Evolutionary conservation across 2,888 invertebrate species (phyloP), one percentile per base, ranked within the genome.

Genomic region (Exocentrus adspersus): DNA sequence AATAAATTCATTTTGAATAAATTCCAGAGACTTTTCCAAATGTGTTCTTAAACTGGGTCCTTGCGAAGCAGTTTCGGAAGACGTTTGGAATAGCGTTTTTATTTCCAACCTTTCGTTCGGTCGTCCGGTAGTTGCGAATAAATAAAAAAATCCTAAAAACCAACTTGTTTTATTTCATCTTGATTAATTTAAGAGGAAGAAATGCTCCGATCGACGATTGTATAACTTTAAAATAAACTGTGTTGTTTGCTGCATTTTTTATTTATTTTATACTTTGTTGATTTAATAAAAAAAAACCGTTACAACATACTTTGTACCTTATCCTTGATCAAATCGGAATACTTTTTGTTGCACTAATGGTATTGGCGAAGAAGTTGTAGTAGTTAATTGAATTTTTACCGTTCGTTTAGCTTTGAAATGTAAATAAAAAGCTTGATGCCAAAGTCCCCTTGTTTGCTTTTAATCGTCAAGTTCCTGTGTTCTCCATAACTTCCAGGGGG

Each of bases 31-130:
- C 76, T 65, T 71, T 75, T 79, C 80, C 81, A 81, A 71, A 68
- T 73, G 74, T 78, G 72, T 79, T 79, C 77, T 74, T 72, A 81
- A 78, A 79, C 72, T 72, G 67, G 62, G 61, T 50, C 41, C 43
- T 43, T 37, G 17, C 28, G 10, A 37, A 20, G 46, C 60, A 58
- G 77, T 79, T 75, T 79, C 72, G 65, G 67, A 79, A 79, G 77
- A 80, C 77, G 72, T 75, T 77, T 80, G 78, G 80, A 80, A 75
- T 70, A 72, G 79, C 77, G 60, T 78, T 79, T 80, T 81, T 80
- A 73, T 78, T 79, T 77, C 73, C 64, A 69, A 72, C 74, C 75
- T 72, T 68, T 68, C 70, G 67, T 60, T 72, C 70, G 71, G 69
- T 67, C 62, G 57, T 60, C 57, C 67, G 67, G 62, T 65, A 63